These are phyloP conservation scores for Altica lythri DNA, from an alignment of 2,888 invertebrate species.

Conservation along the genomic window DNA sequence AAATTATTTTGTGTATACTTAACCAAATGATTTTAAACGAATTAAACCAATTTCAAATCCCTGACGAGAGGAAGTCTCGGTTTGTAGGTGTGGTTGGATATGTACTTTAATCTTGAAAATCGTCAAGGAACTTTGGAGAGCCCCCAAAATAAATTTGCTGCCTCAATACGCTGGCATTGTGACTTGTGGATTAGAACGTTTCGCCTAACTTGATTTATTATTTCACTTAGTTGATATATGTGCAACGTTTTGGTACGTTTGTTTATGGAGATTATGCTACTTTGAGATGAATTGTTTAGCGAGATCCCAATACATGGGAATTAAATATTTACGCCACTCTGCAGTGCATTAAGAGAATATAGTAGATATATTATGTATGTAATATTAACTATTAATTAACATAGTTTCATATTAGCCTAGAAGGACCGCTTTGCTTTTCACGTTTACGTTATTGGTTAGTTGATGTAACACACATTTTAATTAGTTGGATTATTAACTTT, in stretches of 20 bases:
- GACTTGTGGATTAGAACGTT: slow-evolving; percentile 47
- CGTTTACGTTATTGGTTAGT: no score
- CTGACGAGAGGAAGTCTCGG: background rate
- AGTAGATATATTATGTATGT: no score
- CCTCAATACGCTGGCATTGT: slow-evolving; percentile 32
- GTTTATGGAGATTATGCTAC: slow-evolving; percentile 41
- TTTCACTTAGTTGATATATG: slow-evolving; percentile 47
- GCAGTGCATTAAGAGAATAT: no score
- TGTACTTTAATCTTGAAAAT: background rate
- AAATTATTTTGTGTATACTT: no score
- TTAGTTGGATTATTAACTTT: no score
- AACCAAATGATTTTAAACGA: no score
- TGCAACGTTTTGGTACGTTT: slow-evolving; percentile 41
- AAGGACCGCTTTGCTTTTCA: no score
- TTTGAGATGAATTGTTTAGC: slow-evolving; percentile 27
- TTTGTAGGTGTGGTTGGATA: background rate
- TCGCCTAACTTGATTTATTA: slow-evolving; percentile 47
- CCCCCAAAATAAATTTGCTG: slow-evolving; percentile 11
- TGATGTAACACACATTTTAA: no score
- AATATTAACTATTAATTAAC: no score
- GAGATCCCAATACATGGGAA: background rate
- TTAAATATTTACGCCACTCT: background rate
- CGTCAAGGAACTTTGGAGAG: background rate
- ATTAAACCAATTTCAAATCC: background rate
- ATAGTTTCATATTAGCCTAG: no score